Conservation (phyloP, 1,140 invertebrate species). For the Anastatus disparis region DNA sequence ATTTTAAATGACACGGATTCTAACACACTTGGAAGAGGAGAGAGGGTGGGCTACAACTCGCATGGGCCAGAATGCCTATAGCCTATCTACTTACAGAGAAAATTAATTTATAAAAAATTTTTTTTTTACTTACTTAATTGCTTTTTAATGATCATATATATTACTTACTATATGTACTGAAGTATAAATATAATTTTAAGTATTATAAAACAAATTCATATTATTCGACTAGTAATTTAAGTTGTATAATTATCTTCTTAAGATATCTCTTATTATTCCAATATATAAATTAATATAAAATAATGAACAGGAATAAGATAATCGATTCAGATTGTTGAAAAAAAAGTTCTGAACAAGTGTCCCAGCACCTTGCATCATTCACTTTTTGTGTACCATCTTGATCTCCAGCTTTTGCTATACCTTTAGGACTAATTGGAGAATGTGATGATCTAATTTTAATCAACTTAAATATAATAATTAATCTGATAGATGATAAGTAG, state of each 20-base stretch:
- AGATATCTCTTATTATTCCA: constrained; percentile 52
- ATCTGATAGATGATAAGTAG: too few relatives aligned
- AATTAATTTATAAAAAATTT: constrained; percentile 11
- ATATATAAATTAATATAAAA: constrained; percentile 53
- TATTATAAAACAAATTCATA: constrained; percentile 15
- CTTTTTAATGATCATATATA: constrained; percentile 21
- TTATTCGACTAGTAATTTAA: constrained; percentile 38
- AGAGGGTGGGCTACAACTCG: too few relatives aligned
- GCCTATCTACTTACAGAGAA: too few relatives aligned
- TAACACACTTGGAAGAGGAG: too few relatives aligned
- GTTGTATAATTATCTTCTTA: constrained; percentile 11
- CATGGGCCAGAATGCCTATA: too few relatives aligned
- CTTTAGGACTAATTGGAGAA: constrained; percentile 87
- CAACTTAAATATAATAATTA: constrained; percentile 78
- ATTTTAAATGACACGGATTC: too few relatives aligned
- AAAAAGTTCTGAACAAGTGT: constrained; percentile 59
- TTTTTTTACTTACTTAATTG: constrained; percentile 9
- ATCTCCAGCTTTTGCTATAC: constrained; percentile 69
- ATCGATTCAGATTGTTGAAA: constrained; percentile 61
- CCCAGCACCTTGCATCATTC: constrained; percentile 85
- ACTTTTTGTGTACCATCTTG: constrained; percentile 80
- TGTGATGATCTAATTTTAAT: constrained; percentile 99
- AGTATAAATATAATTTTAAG: constrained; percentile 29
- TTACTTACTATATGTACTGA: constrained; percentile 21
- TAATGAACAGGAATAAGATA: constrained; percentile 58